phyloP scores from a whole-genome alignment of 2,888 invertebrate species.

The Agonopterix subpropinquella region DNA sequence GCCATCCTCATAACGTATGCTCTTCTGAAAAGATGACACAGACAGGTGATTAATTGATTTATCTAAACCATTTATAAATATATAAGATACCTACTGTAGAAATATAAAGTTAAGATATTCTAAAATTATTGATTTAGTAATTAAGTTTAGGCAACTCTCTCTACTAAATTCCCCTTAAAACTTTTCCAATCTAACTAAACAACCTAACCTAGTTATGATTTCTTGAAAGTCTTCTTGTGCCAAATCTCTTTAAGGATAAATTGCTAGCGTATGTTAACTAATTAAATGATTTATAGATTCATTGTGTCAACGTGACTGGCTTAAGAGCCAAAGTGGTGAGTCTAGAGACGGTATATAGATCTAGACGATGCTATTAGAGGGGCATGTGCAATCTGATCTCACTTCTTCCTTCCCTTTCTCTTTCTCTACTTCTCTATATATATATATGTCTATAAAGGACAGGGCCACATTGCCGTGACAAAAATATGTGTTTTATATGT shows the following conservation, averaged over 20 bases:
- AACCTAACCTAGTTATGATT: no score
- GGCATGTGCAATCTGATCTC: constrained; percentile 50
- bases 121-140: no score
- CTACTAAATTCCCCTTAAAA: constrained; percentile 12
- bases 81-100: no score
- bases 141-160: neutral
- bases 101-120: no score
- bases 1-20: constrained; percentile 76
- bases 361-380: constrained; percentile 60
- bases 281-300: constrained; percentile 65
- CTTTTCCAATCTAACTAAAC: constrained; percentile 4
- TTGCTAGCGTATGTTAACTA: constrained; percentile 18
- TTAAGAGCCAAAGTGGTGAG: constrained; percentile 73
- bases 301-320: constrained; percentile 73
- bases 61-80: no score
- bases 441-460: no score
- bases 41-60: constrained; percentile 71
- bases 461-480: no score
- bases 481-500: no score
- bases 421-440: neutral
- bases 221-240: no score
- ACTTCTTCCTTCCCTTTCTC: constrained; percentile 31
- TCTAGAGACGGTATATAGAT: constrained; percentile 68
- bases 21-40: constrained; percentile 94
- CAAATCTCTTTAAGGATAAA: neutral